Base-by-base conservation (phyloP, 2,113 vertebrate species). In the Pyxicephalus adspersus region DNA sequence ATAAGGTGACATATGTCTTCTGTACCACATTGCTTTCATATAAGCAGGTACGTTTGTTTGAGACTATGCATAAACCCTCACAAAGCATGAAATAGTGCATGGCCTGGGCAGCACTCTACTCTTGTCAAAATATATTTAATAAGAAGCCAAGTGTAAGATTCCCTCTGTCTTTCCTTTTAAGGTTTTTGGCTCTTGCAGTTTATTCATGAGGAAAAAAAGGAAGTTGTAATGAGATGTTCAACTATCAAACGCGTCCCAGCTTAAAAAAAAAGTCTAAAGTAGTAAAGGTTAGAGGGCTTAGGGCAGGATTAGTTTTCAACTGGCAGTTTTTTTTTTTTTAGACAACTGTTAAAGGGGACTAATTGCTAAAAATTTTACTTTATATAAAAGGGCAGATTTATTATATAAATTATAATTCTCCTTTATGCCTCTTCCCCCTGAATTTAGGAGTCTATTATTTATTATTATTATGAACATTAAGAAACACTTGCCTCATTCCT, bases 161-260 rank as follows among this genome's bases (percentile, higher is more conserved):
- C 23, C 50, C 45, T 25, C 29, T 34, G 3, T 63, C 2, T 63
- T 63, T 34, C 73, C 73, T 76, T 76, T 76, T 76, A 76, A 25
- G 58, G 58, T 38, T 25, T 28, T 76, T 23, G 71, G 60, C 52
- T 19, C 50, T 28, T 22, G 38, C 71, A 74, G 16, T 60, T 25
- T n/a, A 74, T 74, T 74, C 71, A 58, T 60, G 54, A 58, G 31
- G 52, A 73, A 22, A 73, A 11, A 29, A 54, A 71, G 55, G 25
- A 57, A 22, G 20, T 23, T 34, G 34, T 58, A 57, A 58, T 34
- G 31, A 22, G 19, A 73, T 22, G 20, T 57, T 26, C 26, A 34
- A 20, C 28, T 26, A 58, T n/a, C 19, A 11, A 73, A 13, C 57
- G 34, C 52, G 31, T 31, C 52, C 25, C 31, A 29, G 29, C 28